These are phyloP conservation scores for Thyatira batis DNA, from an alignment of 2,888 invertebrate species.

Conservation along the genomic window DNA sequence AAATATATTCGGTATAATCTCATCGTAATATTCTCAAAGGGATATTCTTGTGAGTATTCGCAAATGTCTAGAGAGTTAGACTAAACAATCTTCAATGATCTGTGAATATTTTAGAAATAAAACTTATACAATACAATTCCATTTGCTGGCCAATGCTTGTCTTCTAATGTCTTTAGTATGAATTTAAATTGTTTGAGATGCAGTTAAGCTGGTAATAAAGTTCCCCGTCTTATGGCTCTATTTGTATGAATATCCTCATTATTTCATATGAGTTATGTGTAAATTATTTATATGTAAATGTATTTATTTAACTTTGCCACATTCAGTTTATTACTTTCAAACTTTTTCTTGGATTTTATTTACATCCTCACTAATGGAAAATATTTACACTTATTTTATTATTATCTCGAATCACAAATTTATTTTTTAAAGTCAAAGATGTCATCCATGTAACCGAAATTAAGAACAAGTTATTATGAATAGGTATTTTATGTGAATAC, in stretches of 20 bases:
- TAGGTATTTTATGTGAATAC: constrained; percentile 39
- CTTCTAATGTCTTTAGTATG: not conserved
- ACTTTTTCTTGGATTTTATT: too few relatives aligned
- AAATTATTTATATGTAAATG: not conserved
- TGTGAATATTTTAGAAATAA: not conserved
- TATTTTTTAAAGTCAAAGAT: too few relatives aligned
- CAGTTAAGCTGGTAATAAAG: constrained; percentile 1
- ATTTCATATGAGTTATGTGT: not conserved
- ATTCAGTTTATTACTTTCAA: too few relatives aligned
- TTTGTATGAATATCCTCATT: not conserved
- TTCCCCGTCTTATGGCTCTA: not conserved
- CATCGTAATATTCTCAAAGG: too few relatives aligned
- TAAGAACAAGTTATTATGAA: constrained; percentile 8
- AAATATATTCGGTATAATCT: too few relatives aligned
- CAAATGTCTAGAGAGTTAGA: not conserved
- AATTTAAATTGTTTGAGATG: not conserved
- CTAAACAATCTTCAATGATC: not conserved
- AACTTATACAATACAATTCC: not conserved
- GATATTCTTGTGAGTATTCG: not conserved
- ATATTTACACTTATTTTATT: too few relatives aligned
- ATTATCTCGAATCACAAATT: too few relatives aligned
- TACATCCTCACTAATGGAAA: too few relatives aligned
- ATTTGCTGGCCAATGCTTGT: not conserved
- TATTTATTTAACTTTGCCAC: too few relatives aligned
- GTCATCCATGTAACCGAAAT: too few relatives aligned